phyloP scores from a whole-genome alignment of 1,140 invertebrate genomes.

The Oryctes rhinoceros region DNA sequence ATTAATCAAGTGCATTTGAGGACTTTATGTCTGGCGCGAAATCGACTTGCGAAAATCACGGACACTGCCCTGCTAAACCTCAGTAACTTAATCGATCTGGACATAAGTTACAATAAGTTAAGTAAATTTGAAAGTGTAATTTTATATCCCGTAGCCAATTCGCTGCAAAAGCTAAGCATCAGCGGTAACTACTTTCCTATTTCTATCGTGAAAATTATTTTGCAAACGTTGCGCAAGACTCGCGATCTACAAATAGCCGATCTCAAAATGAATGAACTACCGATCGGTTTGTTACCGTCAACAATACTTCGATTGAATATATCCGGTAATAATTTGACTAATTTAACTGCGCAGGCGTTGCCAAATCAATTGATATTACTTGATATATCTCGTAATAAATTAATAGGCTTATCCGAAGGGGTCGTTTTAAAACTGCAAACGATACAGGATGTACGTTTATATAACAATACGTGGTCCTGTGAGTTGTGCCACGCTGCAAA shows the following conservation, averaged over 20 bases:
- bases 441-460: conserved; percentile 64
- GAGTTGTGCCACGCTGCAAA: conserved; percentile 70
- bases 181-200: conserved; percentile 69
- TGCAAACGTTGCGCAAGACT: conserved; percentile 67
- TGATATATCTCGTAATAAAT: conserved; percentile 71
- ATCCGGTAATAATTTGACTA: conserved; percentile 67
- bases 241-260: conserved; percentile 68
- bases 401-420: conserved; percentile 67
- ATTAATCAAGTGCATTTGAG: conserved; percentile 69
- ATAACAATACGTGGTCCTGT: conserved; percentile 74
- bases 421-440: conserved; percentile 65
- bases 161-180: conserved; percentile 69
- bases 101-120: conserved; percentile 79
- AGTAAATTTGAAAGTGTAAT: conserved; percentile 69
- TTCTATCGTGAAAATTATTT: conserved; percentile 61
- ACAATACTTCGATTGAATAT: conserved; percentile 64
- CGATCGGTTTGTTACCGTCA: conserved; percentile 63
- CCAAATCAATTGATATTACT: conserved; percentile 66
- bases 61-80: conserved; percentile 75
- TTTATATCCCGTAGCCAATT: conserved; percentile 68
- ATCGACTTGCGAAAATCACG: conserved; percentile 76
- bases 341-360: conserved; percentile 66
- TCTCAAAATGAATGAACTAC: conserved; percentile 66
- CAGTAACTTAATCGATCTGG: conserved; percentile 70
- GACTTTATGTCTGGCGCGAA: conserved; percentile 71